phyloP scores from a whole-genome alignment of 2,797 vertebrate genomes.

The Sarcoramphus papa region DNA sequence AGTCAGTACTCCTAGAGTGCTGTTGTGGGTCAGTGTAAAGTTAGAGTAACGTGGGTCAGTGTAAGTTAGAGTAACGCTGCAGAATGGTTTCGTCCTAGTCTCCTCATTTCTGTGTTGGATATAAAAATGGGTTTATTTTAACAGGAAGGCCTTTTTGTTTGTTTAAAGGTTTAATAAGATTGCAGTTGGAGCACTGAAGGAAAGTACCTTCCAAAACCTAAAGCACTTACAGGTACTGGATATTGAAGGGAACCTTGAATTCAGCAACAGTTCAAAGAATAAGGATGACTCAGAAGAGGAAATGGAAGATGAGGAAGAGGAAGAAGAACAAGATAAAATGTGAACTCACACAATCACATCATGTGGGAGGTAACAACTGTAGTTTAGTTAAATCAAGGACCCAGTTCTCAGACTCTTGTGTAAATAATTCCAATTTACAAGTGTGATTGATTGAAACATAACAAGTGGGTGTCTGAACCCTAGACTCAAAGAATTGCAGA shows the following conservation, averaged over 20 bases:
- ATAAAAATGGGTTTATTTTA: not conserved
- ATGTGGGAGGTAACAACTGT: conserved; percentile 15
- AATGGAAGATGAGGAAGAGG: conserved; percentile 70
- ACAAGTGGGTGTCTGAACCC: not conserved
- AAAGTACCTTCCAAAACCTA: conserved; percentile 86
- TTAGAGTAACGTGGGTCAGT: not conserved
- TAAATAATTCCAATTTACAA: not conserved
- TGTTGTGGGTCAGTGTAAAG: not conserved
- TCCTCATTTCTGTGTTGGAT: not conserved
- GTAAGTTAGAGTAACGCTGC: not conserved
- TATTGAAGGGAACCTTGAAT: conserved; percentile 82
- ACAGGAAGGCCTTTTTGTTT: not conserved
- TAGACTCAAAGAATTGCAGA: not conserved
- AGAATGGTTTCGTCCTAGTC: not conserved
- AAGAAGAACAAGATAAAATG: conserved; percentile 60
- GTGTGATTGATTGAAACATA: not conserved
- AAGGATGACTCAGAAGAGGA: conserved; percentile 67
- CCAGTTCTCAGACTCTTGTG: not conserved
- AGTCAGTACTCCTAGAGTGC: not conserved
- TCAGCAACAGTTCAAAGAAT: conserved; percentile 69
- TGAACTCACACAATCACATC: not conserved
- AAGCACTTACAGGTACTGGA: conserved; percentile 88
- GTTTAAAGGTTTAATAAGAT: conserved; percentile 87
- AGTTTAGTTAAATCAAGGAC: not conserved
- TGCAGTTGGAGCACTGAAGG: conserved; percentile 81